Evolutionary conservation across 2,797 vertebrate genomes (phyloP).

Genomic region (Staurois parvus): DNA sequence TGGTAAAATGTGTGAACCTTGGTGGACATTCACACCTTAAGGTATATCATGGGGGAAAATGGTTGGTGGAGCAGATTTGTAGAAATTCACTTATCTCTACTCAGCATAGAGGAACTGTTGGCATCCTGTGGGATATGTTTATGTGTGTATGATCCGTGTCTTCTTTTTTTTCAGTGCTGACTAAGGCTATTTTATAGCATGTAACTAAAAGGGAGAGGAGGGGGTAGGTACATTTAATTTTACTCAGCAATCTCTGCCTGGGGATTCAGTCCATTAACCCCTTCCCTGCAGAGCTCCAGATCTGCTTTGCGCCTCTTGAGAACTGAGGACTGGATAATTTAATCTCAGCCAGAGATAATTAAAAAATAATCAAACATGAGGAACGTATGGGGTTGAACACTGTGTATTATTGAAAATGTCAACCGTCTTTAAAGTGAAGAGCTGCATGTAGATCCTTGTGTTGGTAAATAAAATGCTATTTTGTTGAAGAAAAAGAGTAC

Average conservation of each 20-base stretch:
- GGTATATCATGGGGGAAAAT: background rate
- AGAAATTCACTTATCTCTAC: background rate
- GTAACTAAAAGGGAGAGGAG: slow-evolving; percentile 48
- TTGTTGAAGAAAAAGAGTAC: background rate
- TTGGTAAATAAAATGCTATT: slow-evolving; percentile 4
- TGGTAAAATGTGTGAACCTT: background rate
- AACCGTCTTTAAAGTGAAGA: slow-evolving; percentile 2
- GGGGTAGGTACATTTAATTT: slow-evolving; percentile 60
- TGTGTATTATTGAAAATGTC: slow-evolving; percentile 29
- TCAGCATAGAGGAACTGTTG: slow-evolving; percentile 42
- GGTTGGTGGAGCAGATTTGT: background rate
- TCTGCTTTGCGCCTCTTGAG: background rate
- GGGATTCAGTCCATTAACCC: slow-evolving; percentile 57
- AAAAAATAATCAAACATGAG: slow-evolving; percentile 19
- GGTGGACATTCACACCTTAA: background rate
- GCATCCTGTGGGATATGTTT: slow-evolving; percentile 53
- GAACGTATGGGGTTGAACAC: background rate
- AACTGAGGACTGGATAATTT: slow-evolving; percentile 11
- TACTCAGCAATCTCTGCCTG: slow-evolving; percentile 46
- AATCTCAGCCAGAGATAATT: slow-evolving; percentile 24
- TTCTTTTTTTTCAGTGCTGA: slow-evolving; percentile 46
- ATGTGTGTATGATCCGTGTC: slow-evolving; percentile 37
- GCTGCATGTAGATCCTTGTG: background rate
- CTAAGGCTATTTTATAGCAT: slow-evolving; percentile 54
- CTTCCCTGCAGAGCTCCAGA: slow-evolving; percentile 32